Evolutionary conservation across 2,113 vertebrate genomes (phyloP).

Genomic region (Pterophyllum scalare): DNA sequence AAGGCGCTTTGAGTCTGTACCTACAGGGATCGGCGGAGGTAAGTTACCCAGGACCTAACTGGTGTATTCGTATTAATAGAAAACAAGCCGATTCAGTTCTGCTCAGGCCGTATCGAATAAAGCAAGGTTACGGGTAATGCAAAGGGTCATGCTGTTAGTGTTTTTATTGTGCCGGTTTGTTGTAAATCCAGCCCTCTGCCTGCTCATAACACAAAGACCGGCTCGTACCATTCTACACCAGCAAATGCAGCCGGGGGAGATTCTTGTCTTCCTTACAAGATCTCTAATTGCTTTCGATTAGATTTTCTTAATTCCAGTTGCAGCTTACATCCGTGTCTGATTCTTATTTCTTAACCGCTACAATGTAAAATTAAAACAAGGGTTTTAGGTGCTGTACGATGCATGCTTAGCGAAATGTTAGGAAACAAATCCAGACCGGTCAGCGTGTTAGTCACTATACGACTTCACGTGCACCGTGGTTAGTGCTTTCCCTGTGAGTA

Average conservation of each 20-base stretch:
- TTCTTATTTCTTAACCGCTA: not conserved
- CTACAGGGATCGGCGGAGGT: slow-evolving; percentile 43
- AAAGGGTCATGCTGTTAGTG: not conserved
- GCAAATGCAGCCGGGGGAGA: not conserved
- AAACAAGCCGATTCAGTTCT: not conserved
- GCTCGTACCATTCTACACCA: slow-evolving; percentile 11
- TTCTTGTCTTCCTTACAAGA: not conserved
- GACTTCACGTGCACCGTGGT: not conserved
- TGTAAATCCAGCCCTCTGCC: not conserved
- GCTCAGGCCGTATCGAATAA: too few species aligned
- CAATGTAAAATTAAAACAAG: not conserved
- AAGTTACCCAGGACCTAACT: slow-evolving; percentile 10
- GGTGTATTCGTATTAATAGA: not conserved
- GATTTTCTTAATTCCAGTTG: not conserved
- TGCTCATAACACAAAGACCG: slow-evolving; percentile 64
- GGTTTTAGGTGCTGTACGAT: not conserved
- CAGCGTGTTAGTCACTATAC: not conserved
- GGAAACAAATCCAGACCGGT: not conserved
- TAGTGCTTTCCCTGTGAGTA: not conserved
- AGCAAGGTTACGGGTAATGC: not conserved
- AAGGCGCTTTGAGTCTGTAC: not conserved
- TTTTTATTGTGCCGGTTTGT: slow-evolving; percentile 12
- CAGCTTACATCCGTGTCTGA: not conserved
- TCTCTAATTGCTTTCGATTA: not conserved
- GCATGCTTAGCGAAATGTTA: not conserved